phyloP scores from a whole-genome alignment of 2,113 vertebrate species.

The Formicarius rufipectus region DNA sequence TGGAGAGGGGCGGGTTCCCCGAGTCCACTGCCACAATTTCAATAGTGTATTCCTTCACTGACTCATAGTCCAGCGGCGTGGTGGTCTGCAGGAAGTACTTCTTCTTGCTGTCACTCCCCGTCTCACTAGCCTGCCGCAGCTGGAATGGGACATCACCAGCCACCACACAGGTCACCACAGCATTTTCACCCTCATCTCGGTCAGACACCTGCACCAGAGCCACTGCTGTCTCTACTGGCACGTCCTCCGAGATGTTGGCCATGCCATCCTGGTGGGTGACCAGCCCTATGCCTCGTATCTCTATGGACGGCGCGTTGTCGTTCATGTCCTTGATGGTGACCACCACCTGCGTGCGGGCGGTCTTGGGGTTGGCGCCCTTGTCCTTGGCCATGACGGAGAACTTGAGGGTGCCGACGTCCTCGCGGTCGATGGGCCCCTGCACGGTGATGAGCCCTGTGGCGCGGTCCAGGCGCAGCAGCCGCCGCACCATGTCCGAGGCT shows the following conservation, averaged over 20 bases:
- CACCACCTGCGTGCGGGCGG: constrained; percentile 86
- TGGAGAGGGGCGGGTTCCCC: constrained; percentile 94
- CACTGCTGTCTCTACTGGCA: constrained; percentile 90
- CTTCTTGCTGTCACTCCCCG: constrained; percentile 90
- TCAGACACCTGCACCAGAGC: constrained; percentile 96
- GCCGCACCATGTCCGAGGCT: constrained; percentile 83
- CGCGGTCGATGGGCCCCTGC: constrained; percentile 90
- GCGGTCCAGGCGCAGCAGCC: constrained; percentile 89
- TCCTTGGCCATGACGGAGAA: constrained; percentile 92
- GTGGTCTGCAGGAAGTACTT: constrained; percentile 98
- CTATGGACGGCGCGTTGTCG: constrained; percentile 90
- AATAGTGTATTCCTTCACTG: constrained; percentile 89
- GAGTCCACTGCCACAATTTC: constrained; percentile 96
- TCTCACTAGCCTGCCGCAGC: constrained; percentile 89
- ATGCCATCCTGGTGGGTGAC: constrained; percentile 92
- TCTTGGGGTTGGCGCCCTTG: constrained; percentile 89
- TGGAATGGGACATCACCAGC: constrained; percentile 94
- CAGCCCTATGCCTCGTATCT: constrained; percentile 92
- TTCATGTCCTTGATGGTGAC: constrained; percentile 92
- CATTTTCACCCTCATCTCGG: constrained; percentile 93
- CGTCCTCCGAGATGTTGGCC: constrained; percentile 96
- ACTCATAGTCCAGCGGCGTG: constrained; percentile 89
- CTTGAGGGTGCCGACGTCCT: constrained; percentile 87
- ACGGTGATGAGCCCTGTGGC: constrained; percentile 90
- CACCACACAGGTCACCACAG: constrained; percentile 94